These are phyloP conservation scores for Podargus strigoides DNA, from an alignment of 2,797 vertebrate species.

Conservation along the genomic window DNA sequence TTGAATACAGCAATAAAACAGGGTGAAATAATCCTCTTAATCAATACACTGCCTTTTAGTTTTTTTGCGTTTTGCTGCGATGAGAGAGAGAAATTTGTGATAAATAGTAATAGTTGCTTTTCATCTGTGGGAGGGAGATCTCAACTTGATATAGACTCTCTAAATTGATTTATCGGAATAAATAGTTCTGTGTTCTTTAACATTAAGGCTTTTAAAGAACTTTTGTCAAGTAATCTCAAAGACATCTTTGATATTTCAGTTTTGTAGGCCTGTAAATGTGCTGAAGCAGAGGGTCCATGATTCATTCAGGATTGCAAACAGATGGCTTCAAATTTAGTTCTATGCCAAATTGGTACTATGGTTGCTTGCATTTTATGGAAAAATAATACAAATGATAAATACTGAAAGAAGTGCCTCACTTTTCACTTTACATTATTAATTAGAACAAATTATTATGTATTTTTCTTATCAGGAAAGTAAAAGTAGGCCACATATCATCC, in stretches of 20 bases:
- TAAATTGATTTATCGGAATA: neutral
- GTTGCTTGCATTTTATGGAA: neutral
- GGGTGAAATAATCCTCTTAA: neutral
- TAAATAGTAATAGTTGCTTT: neutral
- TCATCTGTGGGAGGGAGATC: neutral
- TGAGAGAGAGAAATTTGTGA: neutral
- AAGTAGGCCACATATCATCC: conserved; percentile 86
- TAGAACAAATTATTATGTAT: neutral
- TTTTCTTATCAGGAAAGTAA: conserved; percentile 80
- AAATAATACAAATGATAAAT: neutral
- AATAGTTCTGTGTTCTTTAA: neutral
- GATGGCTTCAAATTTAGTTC: neutral
- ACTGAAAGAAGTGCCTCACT: neutral
- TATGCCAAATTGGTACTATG: neutral
- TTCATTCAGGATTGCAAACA: neutral
- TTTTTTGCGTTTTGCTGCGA: neutral
- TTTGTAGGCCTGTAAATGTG: neutral
- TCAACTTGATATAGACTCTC: neutral
- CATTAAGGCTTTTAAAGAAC: neutral
- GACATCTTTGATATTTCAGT: neutral
- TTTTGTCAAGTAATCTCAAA: neutral
- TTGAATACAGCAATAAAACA: neutral
- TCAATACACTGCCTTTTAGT: too few relatives aligned
- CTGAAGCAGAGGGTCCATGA: neutral
- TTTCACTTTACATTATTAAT: neutral